Conservation (phyloP, 2,888 invertebrate genomes). For the Listrodromus nycthemerus region DNA sequence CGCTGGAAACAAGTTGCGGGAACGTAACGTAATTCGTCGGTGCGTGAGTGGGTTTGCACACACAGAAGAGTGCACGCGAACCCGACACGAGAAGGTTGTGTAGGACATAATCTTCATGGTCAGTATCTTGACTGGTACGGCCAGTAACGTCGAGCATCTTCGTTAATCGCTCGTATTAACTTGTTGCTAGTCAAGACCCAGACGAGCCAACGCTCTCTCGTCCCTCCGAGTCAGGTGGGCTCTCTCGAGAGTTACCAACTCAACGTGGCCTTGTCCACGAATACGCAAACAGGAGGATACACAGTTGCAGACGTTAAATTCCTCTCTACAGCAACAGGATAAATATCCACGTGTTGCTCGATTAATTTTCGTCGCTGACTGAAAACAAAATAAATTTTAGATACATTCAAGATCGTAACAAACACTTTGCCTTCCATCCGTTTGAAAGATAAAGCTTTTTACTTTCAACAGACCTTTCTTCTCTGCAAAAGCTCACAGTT, state of each 20-base stretch:
- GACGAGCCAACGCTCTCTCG: constrained; percentile 47
- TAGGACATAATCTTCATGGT: constrained; percentile 63
- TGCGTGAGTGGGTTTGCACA: constrained; percentile 18
- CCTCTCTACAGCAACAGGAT: constrained; percentile 11
- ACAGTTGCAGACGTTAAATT: neutral
- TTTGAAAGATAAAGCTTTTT: too few relatives aligned
- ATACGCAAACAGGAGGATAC: too few relatives aligned
- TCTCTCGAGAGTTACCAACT: constrained; percentile 34
- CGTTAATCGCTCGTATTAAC: constrained; percentile 62
- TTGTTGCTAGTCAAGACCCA: constrained; percentile 63
- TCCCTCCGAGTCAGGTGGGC: constrained; percentile 47
- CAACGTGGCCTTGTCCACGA: too few relatives aligned
- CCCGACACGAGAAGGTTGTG: constrained; percentile 27
- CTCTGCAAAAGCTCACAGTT: too few relatives aligned
- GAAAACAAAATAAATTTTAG: too few relatives aligned
- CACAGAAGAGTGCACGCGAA: constrained; percentile 20
- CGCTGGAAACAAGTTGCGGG: neutral
- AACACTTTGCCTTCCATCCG: too few relatives aligned
- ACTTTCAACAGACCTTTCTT: too few relatives aligned
- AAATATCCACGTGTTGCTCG: neutral
- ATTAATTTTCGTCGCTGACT: too few relatives aligned
- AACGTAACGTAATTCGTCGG: constrained; percentile 46
- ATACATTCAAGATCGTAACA: too few relatives aligned
- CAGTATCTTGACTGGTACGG: constrained; percentile 66
- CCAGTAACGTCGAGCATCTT: constrained; percentile 66